Base-by-base conservation (phyloP, 1,140 invertebrate species). In the Ceratina calcarata region DNA sequence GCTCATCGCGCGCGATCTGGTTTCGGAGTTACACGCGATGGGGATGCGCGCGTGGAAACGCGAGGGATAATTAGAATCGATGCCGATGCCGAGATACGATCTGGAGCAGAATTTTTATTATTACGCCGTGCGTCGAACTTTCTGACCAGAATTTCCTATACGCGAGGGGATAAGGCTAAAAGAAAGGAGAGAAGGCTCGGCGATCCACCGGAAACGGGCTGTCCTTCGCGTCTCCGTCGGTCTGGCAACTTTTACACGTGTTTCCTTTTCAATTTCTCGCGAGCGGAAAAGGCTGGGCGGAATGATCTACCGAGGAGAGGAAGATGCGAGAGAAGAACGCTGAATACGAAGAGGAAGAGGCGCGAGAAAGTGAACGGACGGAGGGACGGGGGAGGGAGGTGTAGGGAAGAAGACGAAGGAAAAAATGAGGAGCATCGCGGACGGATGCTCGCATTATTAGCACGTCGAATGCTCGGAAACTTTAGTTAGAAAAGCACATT, bases 381-480 rank as follows among this genome's bases (percentile, higher is more conserved):
- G 51, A 32, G 15, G 79, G 20, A 60, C 22, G 27, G n/a, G 64
- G 66, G 78, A n/a, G n/a, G 32, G 51, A 57, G 24, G 7, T 12
- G 16, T 8, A 15, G 20, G 20, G 61, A 58, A 49, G 49, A 16
- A 37, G 24, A 69, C 13, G n/a, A n/a, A 27, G 62, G 67, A 81
- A 18, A 22, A 18, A 20, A 20, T 20, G n/a, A 13, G 57, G 45
- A 18, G 22, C 10, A 7, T 49, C 22, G 20, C 69, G 76, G 75
- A 49, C 51, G 75, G 80, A 27, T 18, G 60, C 15, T 80, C 77
- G 69, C 58, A 86, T 87, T 86, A 87, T 86, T 87, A 86, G 85
- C 82, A 84, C 75, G 79, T 84, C 79, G 82, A 83, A 87, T 84
- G 65, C 71, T 87, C 65, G 78, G 69, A 84, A 87, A 87, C 78